Base-by-base conservation (phyloP, 2,113 vertebrate species). In the Chloropsis cyanopogon region DNA sequence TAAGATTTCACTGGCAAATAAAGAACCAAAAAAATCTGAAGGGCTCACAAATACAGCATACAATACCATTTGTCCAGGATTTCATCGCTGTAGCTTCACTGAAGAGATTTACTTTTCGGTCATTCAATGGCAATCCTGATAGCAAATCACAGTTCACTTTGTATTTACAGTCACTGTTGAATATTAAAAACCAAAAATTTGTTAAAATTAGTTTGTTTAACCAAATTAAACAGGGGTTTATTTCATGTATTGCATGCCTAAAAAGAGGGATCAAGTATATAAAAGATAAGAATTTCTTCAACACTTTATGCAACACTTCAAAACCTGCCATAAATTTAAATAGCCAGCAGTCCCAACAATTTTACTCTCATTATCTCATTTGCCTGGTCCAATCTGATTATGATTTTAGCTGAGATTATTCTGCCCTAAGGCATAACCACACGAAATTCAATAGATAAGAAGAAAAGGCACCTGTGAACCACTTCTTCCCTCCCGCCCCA, bases 21-120 rank as follows among this genome's bases (percentile, higher is more conserved):
- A 86, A 53, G 50, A 22, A 69, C 11, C 3, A 69, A n/a, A 52
- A 12, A 11, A 20, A 66, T 41, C n/a, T 50, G 39, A 39, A 86
- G 33, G 5, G 26, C 72, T 72, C 59, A 82, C 6, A 35, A 76
- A n/a, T 12, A 60, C 35, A 91, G 82, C 39, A 91, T 94, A 95
- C 8, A 6, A 73, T 98, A 98, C 98, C 98, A 73, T 96, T 97
- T 73, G 79, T 92, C 96, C 41, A 80, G 15, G 95, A 85, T 66
- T 94, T 96, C 75, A 80, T 63, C 80, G 31, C 50, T 61, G 71
- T 46, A n/a, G 92, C 68, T 89, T 96, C 94, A 52, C 75, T 86
- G 84, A 57, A 70, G 49, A 56, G 39, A 46, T 56, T 93, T 18
- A 71, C 35, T 84, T 82, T 84, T 2, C 26, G 35, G 33, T 82